Conservation (phyloP, 2,797 vertebrate species). For the Gadopsis marmoratus region DNA sequence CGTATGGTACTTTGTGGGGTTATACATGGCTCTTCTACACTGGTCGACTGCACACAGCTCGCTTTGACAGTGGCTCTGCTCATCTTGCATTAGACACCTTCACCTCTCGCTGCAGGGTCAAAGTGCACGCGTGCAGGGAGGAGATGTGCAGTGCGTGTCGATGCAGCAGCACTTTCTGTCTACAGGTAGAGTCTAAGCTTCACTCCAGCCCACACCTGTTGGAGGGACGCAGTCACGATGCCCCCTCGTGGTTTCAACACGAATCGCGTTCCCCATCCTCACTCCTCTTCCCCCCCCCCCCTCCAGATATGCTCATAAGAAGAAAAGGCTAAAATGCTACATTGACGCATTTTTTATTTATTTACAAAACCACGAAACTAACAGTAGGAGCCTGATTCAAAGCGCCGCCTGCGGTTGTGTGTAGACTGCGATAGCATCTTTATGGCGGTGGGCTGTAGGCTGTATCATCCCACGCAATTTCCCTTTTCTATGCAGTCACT, state of each 20-base stretch:
- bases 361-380: constrained; percentile 11
- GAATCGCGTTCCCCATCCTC: constrained; percentile 45
- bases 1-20: not conserved
- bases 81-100: not conserved
- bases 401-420: constrained; percentile 51
- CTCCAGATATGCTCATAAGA: constrained; percentile 43
- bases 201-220: constrained; percentile 81
- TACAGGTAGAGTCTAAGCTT: constrained; percentile 75
- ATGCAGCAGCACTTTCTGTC: constrained; percentile 57
- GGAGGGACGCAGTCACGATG: constrained; percentile 79
- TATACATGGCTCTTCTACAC: not conserved
- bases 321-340: constrained; percentile 62
- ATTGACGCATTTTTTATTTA: constrained; percentile 58
- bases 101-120: constrained; percentile 17
- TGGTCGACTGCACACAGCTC: not conserved
- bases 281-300: not conserved
- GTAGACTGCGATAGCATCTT: constrained; percentile 57
- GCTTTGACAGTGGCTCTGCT: too few relatives aligned
- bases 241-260: constrained; percentile 77
- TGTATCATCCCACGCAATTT: constrained; percentile 83
- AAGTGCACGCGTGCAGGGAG: not conserved
- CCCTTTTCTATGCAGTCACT: constrained; percentile 77
- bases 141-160: constrained; percentile 21
- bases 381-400: constrained; percentile 9
- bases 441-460: constrained; percentile 68